phyloP scores from a whole-genome alignment of 2,888 invertebrate genomes.

The Callosobruchus maculatus region DNA sequence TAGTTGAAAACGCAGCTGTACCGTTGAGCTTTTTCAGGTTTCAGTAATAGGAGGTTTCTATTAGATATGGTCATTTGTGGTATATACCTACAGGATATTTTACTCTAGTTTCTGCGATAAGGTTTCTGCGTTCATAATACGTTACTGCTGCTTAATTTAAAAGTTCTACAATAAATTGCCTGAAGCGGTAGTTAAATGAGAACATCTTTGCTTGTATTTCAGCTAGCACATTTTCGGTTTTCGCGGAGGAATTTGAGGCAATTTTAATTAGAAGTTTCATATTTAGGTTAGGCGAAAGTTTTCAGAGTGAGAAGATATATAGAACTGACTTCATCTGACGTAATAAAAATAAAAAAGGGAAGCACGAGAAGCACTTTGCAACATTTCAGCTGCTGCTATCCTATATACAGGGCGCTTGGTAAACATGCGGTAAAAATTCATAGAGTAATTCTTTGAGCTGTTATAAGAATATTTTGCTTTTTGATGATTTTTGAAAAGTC shows the following conservation, averaged over 20 bases:
- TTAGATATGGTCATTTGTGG: no score
- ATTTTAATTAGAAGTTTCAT: neutral
- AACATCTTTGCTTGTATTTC: neutral
- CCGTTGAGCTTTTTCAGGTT: no score
- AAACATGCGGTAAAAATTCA: no score
- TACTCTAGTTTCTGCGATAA: neutral
- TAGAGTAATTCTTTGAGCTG: no score
- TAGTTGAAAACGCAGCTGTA: no score
- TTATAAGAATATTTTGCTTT: no score
- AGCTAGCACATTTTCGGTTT: neutral
- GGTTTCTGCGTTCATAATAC: neutral
- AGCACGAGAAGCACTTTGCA: no score
- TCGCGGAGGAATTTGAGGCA: neutral
- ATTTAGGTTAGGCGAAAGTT: neutral
- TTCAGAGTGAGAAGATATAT: neutral
- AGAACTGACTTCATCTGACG: neutral
- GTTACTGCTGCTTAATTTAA: neutral
- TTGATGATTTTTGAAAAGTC: no score
- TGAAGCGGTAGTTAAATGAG: neutral
- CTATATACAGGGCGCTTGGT: no score
- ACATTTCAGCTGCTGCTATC: no score
- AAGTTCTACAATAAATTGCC: neutral
- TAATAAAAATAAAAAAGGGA: neutral
- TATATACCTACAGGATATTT: no score
- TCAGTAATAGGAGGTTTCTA: no score